A percentile compares a stretch with the other conserved stretches of the same genome.
phyloP scores from a whole-genome alignment of 2,113 vertebrate species.

The Strix aluco region DNA sequence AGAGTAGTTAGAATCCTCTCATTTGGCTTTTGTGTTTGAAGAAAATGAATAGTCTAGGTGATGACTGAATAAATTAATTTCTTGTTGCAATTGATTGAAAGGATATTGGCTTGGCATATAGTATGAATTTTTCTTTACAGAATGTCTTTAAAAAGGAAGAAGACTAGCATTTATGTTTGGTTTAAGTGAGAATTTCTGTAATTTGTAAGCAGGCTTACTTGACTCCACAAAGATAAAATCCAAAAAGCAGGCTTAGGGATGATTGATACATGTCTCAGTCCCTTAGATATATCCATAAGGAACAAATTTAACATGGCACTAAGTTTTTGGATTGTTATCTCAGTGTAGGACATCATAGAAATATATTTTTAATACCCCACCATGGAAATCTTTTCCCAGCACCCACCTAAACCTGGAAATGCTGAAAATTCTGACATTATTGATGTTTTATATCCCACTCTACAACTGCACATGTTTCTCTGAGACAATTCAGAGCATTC shows the following conservation, averaged over 20 bases:
- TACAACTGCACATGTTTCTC: background rate
- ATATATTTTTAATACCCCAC: background rate
- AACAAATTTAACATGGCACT: background rate
- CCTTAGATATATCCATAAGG: background rate
- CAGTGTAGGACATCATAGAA: background rate
- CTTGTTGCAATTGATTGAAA: background rate
- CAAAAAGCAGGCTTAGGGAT: background rate
- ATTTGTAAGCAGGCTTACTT: background rate
- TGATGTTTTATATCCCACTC: background rate
- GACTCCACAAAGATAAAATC: background rate
- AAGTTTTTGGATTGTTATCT: background rate
- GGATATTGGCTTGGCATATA: background rate
- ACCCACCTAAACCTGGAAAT: background rate
- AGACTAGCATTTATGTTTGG: background rate
- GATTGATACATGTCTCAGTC: background rate
- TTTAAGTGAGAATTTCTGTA: constrained; percentile 24
- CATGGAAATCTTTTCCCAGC: background rate
- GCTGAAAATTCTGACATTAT: background rate
- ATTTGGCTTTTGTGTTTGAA: background rate
- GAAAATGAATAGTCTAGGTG: background rate
- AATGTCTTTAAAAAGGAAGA: background rate
- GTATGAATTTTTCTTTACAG: background rate
- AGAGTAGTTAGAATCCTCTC: background rate
- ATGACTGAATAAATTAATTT: background rate
- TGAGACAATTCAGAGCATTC: background rate